Percentiles rank a stretch among this genome's conserved stretches.
Conservation (phyloP, 2,888 invertebrate genomes). For the Oithona nana region DNA sequence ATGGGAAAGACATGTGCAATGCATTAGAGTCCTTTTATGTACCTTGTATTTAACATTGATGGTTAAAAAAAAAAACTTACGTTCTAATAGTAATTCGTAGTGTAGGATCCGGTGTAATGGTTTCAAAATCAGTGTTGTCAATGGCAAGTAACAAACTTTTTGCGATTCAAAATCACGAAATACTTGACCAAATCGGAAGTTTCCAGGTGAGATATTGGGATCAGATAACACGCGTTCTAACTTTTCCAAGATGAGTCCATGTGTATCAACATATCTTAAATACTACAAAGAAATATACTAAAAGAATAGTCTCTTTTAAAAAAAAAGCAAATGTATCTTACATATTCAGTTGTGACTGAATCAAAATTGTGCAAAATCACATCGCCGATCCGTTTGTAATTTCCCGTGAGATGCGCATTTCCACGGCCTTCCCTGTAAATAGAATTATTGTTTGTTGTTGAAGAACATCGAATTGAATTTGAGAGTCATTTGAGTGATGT, state of each 20-base stretch:
- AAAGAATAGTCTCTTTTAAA: no score
- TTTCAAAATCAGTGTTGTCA: slow-evolving; percentile 58
- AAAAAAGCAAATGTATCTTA: no score
- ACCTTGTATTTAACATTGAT: no score
- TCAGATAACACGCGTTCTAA: slow-evolving; percentile 56
- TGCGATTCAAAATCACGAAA: slow-evolving; percentile 60
- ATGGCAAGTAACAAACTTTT: slow-evolving; percentile 65
- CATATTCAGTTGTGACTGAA: slow-evolving; percentile 5
- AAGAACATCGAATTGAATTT: no score
- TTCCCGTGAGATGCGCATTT: slow-evolving; percentile 29
- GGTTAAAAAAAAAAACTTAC: slow-evolving; percentile 41
- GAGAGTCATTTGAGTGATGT: no score
- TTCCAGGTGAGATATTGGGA: slow-evolving; percentile 27
- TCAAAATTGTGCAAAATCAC: slow-evolving; percentile 43
- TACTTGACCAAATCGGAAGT: slow-evolving; percentile 42
- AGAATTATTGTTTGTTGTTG: no score
- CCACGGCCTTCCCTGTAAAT: slow-evolving; percentile 26
- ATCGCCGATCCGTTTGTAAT: slow-evolving; percentile 49
- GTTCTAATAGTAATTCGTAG: slow-evolving; percentile 53
- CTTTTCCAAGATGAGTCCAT: slow-evolving; percentile 53
- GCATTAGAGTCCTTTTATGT: no score
- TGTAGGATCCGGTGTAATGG: slow-evolving; percentile 67
- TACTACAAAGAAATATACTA: no score
- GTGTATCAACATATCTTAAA: slow-evolving; percentile 39
- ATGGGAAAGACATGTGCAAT: no score